phyloP scores from a whole-genome alignment of 2,888 invertebrate species.

The Acleris sparsana region DNA sequence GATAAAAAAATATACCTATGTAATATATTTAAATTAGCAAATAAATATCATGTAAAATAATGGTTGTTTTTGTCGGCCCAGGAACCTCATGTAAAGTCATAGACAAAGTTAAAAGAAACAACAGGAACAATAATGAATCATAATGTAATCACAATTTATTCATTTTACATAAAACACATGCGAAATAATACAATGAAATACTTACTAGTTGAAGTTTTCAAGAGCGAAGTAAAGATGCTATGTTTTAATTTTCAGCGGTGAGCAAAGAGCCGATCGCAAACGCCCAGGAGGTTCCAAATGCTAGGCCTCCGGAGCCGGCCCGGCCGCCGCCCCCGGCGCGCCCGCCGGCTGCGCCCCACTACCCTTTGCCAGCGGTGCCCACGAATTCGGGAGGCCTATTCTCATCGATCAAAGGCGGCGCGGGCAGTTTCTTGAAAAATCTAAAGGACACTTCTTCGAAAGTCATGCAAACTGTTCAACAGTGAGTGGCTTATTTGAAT shows the following conservation, averaged over 20 bases:
- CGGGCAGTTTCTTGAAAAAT: constrained; percentile 96
- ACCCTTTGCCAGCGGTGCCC: constrained; percentile 55
- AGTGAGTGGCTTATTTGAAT: constrained; percentile 79
- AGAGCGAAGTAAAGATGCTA: constrained; percentile 9
- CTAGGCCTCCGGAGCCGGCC: constrained; percentile 66
- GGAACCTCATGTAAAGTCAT: constrained; percentile 4
- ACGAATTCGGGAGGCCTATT: constrained; percentile 86
- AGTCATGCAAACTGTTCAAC: constrained; percentile 98
- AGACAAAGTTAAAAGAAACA: constrained; percentile 1
- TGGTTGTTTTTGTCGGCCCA: constrained; percentile 52
- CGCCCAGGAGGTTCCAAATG: constrained; percentile 58
- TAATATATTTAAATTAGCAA: constrained; percentile 72
- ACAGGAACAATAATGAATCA: constrained; percentile 19
- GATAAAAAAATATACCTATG: constrained; percentile 54
- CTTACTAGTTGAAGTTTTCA: constrained; percentile 52
- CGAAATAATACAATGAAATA: constrained; percentile 35
- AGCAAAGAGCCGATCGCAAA: constrained; percentile 58
- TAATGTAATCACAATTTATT: constrained; percentile 47
- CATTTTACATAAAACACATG: background rate
- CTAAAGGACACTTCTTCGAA: constrained; percentile 97
- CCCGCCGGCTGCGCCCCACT: constrained; percentile 63
- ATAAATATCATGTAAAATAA: constrained; percentile 70
- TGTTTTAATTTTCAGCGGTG: constrained; percentile 56
- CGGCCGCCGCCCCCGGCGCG: constrained; percentile 62
- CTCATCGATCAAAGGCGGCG: constrained; percentile 95